phyloP scores from a whole-genome alignment of 2,113 vertebrate genomes.

The Cyprinodon brontotheroides region DNA sequence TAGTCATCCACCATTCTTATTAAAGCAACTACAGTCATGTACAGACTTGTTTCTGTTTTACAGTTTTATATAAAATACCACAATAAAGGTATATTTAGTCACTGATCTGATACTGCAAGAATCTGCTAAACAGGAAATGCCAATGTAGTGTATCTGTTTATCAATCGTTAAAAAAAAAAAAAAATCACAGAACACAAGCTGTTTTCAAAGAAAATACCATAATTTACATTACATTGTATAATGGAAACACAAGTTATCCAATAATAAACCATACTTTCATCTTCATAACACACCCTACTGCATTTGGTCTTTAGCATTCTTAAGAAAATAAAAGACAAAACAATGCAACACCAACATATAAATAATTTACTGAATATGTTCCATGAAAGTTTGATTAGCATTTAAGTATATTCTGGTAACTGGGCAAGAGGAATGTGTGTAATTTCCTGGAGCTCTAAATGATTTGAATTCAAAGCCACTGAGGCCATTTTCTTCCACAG shows the following conservation, averaged over 20 bases:
- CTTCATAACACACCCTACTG: neutral
- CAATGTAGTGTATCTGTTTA: neutral
- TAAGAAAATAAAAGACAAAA: neutral
- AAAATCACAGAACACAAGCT: neutral
- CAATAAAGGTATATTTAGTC: neutral
- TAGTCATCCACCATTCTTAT: neutral
- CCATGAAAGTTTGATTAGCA: neutral
- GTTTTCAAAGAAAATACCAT: neutral
- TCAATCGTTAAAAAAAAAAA: neutral
- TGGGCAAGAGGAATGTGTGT: slow-evolving; percentile 63
- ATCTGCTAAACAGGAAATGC: neutral
- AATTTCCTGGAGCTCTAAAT: slow-evolving; percentile 76
- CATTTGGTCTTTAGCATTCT: neutral
- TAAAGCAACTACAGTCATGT: neutral
- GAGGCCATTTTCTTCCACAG: slow-evolving; percentile 44
- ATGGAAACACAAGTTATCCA: neutral
- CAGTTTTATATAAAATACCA: too few relatives aligned
- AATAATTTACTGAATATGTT: slow-evolving; percentile 2
- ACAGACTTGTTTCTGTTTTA: too few relatives aligned
- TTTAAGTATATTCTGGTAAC: slow-evolving; percentile 68
- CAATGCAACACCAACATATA: neutral
- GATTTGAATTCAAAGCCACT: slow-evolving; percentile 55
- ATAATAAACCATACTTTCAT: neutral
- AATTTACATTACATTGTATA: neutral
- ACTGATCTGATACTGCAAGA: neutral